phyloP scores from a whole-genome alignment of 2,888 invertebrate species.

The Plagodis dolabraria region DNA sequence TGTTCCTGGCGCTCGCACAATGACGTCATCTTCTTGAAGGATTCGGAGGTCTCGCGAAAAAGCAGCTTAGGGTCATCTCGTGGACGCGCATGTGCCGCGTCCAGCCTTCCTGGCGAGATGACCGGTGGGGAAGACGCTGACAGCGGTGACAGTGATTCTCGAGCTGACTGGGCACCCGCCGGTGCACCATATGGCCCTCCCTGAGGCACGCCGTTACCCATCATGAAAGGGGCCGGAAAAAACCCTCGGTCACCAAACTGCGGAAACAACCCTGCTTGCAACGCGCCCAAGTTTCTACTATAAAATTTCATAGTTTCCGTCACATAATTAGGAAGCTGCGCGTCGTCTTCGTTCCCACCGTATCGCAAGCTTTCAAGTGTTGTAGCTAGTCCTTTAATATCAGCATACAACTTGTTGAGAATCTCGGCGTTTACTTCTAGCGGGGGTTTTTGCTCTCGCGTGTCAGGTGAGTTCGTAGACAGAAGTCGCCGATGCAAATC shows the following conservation, averaged over 20 bases:
- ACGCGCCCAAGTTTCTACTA: constrained; percentile 72
- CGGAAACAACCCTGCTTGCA: constrained; percentile 76
- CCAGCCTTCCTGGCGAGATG: constrained; percentile 75
- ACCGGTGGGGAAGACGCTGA: constrained; percentile 80
- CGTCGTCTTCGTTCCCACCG: constrained; percentile 70
- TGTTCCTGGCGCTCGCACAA: constrained; percentile 82
- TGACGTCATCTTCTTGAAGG: constrained; percentile 82
- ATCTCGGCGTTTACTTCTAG: constrained; percentile 92
- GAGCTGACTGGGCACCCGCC: constrained; percentile 69
- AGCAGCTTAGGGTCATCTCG: constrained; percentile 79
- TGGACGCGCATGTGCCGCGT: constrained; percentile 74
- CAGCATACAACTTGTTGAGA: constrained; percentile 92
- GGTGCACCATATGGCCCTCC: constrained; percentile 72
- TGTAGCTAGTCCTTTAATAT: constrained; percentile 86
- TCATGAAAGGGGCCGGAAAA: constrained; percentile 75
- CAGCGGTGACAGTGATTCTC: constrained; percentile 77
- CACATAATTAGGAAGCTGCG: constrained; percentile 76
- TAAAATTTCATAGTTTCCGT: constrained; percentile 82
- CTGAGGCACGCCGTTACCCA: constrained; percentile 70
- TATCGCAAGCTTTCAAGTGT: constrained; percentile 87
- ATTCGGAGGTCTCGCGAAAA: constrained; percentile 82
- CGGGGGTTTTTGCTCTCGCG: constrained; percentile 81
- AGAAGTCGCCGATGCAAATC: constrained; percentile 80
- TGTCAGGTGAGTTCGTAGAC: constrained; percentile 77
- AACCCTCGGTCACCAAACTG: constrained; percentile 73